Evolutionary conservation across 1,140 invertebrate genomes (phyloP).

Genomic region (Radopholus similis): DNA sequence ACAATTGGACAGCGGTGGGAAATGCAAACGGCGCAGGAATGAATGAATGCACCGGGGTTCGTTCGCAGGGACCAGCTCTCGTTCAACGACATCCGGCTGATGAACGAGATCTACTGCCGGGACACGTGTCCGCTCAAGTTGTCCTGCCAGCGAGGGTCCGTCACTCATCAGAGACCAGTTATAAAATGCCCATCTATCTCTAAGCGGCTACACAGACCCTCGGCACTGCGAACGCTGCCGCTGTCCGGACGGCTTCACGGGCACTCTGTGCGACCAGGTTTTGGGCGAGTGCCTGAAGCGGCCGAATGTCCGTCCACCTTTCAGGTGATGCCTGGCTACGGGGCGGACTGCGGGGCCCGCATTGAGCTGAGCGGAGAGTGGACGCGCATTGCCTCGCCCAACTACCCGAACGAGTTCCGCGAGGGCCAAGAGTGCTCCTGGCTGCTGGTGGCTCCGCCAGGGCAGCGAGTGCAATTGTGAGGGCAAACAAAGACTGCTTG

Average conservation of each 20-base stretch:
- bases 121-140: slow-evolving; percentile 49
- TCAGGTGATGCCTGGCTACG: slow-evolving; percentile 59
- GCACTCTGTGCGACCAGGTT: slow-evolving; percentile 26
- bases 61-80: slow-evolving; percentile 51
- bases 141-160: slow-evolving; percentile 49
- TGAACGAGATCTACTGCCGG: slow-evolving; percentile 59
- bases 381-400: slow-evolving; percentile 47
- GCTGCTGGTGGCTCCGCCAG: slow-evolving; percentile 49
- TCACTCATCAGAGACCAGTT: background rate
- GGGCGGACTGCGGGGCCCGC: slow-evolving; percentile 53
- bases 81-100: slow-evolving; percentile 58
- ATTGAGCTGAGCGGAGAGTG: slow-evolving; percentile 39
- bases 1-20: slow-evolving; percentile 47
- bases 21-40: background rate
- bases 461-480: slow-evolving; percentile 49
- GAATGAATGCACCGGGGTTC: background rate
- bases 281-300: background rate
- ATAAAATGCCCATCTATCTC: background rate
- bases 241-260: slow-evolving; percentile 59
- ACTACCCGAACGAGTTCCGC: slow-evolving; percentile 53
- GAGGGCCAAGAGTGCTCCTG: slow-evolving; percentile 60
- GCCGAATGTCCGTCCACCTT: slow-evolving; percentile 10
- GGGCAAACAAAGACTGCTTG: background rate
- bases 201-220: slow-evolving; percentile 56
- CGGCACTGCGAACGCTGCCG: slow-evolving; percentile 55